A percentile compares a stretch with the other conserved stretches of the same genome.
Evolutionary conservation across 2,113 vertebrate species (phyloP).

Genomic region (Lepidothrix coronata): DNA sequence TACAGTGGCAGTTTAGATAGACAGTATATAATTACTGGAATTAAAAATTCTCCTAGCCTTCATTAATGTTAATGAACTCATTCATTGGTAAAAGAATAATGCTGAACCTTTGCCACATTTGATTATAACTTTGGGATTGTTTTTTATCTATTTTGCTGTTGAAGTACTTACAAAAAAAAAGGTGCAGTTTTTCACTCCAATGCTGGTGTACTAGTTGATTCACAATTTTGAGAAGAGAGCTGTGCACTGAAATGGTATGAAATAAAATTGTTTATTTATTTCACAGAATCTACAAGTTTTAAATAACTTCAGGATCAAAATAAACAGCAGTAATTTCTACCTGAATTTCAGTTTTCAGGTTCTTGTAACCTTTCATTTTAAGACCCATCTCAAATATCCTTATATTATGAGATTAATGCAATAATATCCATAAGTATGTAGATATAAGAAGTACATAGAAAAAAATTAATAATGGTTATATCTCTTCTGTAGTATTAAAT

Average conservation of each 20-base stretch:
- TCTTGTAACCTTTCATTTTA: background rate
- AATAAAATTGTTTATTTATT: slow-evolving; percentile 34
- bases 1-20: background rate
- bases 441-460: background rate
- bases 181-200: background rate
- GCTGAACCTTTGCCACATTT: background rate
- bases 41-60: background rate
- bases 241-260: background rate
- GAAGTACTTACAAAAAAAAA: background rate
- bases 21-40: background rate
- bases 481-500: background rate
- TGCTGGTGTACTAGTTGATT: background rate
- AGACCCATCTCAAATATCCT: background rate
- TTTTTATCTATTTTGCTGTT: background rate
- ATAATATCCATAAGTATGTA: background rate
- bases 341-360: slow-evolving; percentile 4
- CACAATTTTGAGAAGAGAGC: background rate
- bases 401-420: background rate
- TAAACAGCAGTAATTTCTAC: background rate
- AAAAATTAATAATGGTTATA: background rate
- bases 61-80: background rate
- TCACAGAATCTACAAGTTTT: background rate
- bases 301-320: slow-evolving; percentile 1
- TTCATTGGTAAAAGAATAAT: background rate
- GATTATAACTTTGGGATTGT: background rate